These are phyloP conservation scores for Mormyrops attenuatus DNA, from an alignment of 2,797 vertebrate species.

Conservation along the genomic window DNA sequence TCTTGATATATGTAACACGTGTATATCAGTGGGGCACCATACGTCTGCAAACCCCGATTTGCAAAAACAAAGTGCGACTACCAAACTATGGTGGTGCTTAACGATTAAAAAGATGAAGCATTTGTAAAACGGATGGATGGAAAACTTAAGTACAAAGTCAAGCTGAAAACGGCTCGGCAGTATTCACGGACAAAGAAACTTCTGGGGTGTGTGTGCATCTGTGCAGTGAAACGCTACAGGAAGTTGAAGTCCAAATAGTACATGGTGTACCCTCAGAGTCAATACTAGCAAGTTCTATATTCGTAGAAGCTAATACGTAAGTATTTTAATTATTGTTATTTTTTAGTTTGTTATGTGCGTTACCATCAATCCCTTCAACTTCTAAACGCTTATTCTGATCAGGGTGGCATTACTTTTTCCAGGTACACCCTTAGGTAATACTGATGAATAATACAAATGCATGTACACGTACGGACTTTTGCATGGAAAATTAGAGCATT, in stretches of 20 bases:
- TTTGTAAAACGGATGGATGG: not conserved
- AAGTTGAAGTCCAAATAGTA: not conserved
- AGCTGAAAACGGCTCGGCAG: not conserved
- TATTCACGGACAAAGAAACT: not conserved
- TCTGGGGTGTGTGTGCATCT: not conserved
- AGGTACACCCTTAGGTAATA: not conserved
- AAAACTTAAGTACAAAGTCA: not conserved
- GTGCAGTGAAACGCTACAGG: not conserved
- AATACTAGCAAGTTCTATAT: not conserved
- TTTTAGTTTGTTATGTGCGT: not conserved
- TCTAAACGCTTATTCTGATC: not conserved
- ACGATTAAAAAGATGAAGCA: not conserved
- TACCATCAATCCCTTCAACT: not conserved
- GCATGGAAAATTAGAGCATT: not conserved
- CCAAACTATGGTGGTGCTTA: not conserved
- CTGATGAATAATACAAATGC: not conserved
- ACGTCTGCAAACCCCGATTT: not conserved
- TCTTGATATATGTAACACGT: not conserved
- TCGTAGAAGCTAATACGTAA: not conserved
- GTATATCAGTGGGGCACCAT: not conserved
- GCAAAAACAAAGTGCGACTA: not conserved
- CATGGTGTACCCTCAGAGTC: not conserved
- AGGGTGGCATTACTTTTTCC: not conserved
- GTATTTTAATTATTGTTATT: not conserved
- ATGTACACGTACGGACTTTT: not conserved